Percentiles rank a stretch among this genome's conserved stretches.
phyloP scores from a whole-genome alignment of 1,140 invertebrate genomes.

The Orchestia grillus region DNA sequence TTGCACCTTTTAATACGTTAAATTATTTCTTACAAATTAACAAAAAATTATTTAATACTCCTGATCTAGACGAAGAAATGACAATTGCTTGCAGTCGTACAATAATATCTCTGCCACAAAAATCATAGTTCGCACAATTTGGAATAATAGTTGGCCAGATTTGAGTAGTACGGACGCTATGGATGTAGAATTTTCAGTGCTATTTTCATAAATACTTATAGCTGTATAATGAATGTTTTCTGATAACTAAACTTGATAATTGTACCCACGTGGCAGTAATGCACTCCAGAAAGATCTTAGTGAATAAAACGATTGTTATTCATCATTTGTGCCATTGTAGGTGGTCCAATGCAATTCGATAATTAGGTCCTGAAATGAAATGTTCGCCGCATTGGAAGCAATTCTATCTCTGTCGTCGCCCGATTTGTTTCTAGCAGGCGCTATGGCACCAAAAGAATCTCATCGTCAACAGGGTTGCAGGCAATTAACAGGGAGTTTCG shows the following conservation, averaged over 20 bases:
- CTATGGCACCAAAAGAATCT: not conserved
- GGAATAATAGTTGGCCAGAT: no score
- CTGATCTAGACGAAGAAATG: no score
- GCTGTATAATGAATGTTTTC: not conserved
- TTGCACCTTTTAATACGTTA: no score
- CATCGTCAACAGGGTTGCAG: not conserved
- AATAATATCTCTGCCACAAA: no score
- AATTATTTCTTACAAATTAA: no score
- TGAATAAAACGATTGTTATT: not conserved
- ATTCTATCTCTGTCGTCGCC: not conserved
- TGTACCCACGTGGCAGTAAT: not conserved
- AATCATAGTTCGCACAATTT: no score
- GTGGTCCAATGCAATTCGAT: not conserved
- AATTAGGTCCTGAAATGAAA: not conserved
- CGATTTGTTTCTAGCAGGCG: not conserved
- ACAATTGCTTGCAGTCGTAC: no score
- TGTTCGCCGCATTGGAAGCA: not conserved
- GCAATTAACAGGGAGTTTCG: not conserved
- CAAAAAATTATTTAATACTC: no score
- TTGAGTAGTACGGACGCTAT: no score
- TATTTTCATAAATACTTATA: not conserved
- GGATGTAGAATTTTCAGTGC: no score
- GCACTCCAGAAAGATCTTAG: not conserved
- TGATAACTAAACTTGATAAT: not conserved
- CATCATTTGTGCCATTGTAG: not conserved